A percentile compares a stretch with the other conserved stretches of the same genome.
Conservation (phyloP, 30 jellyfish, hydroid and myxozoan species). For the Aurelia aurita region DNA sequence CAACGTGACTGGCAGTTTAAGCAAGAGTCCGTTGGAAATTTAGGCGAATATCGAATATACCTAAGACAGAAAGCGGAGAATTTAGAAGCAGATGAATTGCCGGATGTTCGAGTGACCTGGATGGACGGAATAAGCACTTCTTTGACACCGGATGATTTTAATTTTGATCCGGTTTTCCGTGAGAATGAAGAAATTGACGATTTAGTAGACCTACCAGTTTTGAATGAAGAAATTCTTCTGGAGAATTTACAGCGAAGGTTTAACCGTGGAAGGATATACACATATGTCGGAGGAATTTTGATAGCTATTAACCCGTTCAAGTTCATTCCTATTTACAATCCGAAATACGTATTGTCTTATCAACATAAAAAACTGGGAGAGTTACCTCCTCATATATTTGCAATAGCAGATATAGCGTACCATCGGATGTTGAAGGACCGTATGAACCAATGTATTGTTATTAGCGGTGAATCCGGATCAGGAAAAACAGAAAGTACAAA, state of each 20-base stretch:
- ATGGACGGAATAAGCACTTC: constrained; percentile 74
- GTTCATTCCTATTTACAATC: constrained; percentile 94
- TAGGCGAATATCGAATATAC: constrained; percentile 69
- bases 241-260: constrained; percentile 75
- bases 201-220: constrained; percentile 86
- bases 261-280: constrained; percentile 83
- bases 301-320: constrained; percentile 94
- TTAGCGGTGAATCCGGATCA: constrained; percentile 97
- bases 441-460: constrained; percentile 89
- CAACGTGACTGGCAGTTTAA: constrained; percentile 72
- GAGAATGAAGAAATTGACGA: constrained; percentile 83
- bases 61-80: constrained; percentile 75
- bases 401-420: constrained; percentile 93
- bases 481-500: constrained; percentile 97
- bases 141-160: constrained; percentile 76
- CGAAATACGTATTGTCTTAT: constrained; percentile 82
- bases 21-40: constrained; percentile 36
- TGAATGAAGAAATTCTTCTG: constrained; percentile 78
- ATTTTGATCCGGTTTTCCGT: constrained; percentile 83
- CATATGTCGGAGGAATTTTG: constrained; percentile 92
- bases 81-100: constrained; percentile 30
- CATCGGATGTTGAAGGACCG: constrained; percentile 80
- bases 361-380: constrained; percentile 83
- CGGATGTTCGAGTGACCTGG: constrained; percentile 87
- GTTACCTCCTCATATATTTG: constrained; percentile 94